Evolutionary conservation across 2,888 invertebrate genomes (phyloP).

Genomic region (Drosophila fungiperda): DNA sequence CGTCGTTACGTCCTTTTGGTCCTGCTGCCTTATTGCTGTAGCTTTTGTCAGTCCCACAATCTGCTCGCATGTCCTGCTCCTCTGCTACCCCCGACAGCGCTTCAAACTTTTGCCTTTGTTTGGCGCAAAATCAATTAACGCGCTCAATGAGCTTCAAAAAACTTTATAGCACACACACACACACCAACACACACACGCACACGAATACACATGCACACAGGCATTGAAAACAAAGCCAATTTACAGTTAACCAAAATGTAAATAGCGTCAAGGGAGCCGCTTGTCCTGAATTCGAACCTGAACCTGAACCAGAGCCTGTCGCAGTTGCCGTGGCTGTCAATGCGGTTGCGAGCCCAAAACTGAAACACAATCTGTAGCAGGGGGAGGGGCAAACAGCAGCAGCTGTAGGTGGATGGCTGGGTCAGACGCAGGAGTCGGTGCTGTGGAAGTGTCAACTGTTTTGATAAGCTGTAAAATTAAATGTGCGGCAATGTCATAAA

Average conservation of each 20-base stretch:
- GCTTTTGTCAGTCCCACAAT: conserved; percentile 48
- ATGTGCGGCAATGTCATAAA: conserved; percentile 67
- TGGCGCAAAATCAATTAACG: conserved; percentile 77
- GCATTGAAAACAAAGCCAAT: conserved; percentile 65
- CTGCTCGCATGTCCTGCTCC: conserved; percentile 21
- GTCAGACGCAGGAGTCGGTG: neutral
- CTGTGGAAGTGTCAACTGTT: conserved; percentile 70
- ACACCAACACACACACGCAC: conserved; percentile 14
- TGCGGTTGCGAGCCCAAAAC: conserved; percentile 36
- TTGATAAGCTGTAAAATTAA: conserved; percentile 76
- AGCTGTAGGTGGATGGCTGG: neutral
- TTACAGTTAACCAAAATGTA: conserved; percentile 79
- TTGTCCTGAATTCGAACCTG: conserved; percentile 34
- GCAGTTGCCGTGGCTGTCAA: conserved; percentile 26
- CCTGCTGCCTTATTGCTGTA: conserved; percentile 19
- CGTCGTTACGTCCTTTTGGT: conserved; percentile 34
- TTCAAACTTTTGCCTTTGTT: conserved; percentile 75
- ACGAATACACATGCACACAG: conserved; percentile 8
- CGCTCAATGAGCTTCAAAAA: conserved; percentile 72
- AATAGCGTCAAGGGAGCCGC: conserved; percentile 65
- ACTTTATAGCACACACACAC: conserved; percentile 48
- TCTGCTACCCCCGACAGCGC: neutral
- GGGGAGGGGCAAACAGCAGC: neutral
- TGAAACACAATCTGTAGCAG: conserved; percentile 21
- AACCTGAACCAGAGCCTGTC: conserved; percentile 19